Percentiles rank a stretch among this genome's conserved stretches.
Evolutionary conservation across 2,797 vertebrate species (phyloP).

Genomic region (Natrix natrix): DNA sequence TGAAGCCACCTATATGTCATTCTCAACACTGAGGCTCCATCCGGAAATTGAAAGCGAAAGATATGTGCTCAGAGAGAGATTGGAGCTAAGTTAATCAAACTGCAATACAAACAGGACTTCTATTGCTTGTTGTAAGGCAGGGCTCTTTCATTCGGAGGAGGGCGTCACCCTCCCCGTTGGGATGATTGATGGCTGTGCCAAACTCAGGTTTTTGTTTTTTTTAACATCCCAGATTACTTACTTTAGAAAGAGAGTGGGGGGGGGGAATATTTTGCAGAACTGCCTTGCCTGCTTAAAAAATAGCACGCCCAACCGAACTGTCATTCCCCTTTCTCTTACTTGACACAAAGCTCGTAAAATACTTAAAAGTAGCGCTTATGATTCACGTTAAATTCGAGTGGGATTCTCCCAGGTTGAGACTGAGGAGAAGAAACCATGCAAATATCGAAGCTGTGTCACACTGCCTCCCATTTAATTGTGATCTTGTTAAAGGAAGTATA

Average conservation of each 20-base stretch:
- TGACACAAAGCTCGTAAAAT: constrained; percentile 37
- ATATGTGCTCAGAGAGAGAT: no score
- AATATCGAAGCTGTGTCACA: background rate
- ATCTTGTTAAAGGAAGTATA: background rate
- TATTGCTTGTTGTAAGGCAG: background rate
- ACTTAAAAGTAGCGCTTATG: constrained; percentile 33
- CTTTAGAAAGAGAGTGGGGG: background rate
- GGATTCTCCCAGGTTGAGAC: constrained; percentile 16
- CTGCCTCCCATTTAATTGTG: background rate
- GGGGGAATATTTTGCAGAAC: background rate
- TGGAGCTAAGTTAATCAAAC: background rate
- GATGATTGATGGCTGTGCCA: background rate
- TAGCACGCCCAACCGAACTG: background rate
- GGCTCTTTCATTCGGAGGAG: background rate
- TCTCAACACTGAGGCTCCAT: background rate
- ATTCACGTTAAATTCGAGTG: constrained; percentile 42
- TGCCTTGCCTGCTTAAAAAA: background rate
- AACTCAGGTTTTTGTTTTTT: background rate
- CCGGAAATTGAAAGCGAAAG: background rate
- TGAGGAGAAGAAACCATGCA: constrained; percentile 42
- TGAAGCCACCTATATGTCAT: no score
- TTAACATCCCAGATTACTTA: background rate
- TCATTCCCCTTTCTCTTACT: background rate
- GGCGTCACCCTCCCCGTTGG: background rate
- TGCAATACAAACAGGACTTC: background rate